Evolutionary conservation across 2,113 vertebrate species (phyloP).

Genomic region (Sebastes fasciatus): DNA sequence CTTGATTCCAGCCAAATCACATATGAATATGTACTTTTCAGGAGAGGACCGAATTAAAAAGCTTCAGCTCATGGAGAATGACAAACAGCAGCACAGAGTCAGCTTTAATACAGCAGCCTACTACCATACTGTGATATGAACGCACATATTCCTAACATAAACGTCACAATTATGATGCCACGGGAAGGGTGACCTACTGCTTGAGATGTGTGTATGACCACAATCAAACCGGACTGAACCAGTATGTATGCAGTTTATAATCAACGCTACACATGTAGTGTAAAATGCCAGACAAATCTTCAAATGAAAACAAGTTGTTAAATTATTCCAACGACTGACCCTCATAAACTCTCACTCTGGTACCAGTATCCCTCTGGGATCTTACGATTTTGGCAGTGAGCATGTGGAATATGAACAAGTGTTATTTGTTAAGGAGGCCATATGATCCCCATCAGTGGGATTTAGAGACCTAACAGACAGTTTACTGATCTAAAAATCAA

Average conservation of each 20-base stretch:
- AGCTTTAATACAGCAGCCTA: neutral
- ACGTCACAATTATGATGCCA: neutral
- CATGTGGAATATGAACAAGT: constrained; percentile 25
- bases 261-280: constrained; percentile 20
- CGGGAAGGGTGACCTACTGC: neutral
- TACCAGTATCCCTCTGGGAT: constrained; percentile 39
- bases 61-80: neutral
- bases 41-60: neutral
- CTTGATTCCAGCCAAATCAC: neutral
- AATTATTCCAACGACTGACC: constrained; percentile 26
- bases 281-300: constrained; percentile 24
- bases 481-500: neutral
- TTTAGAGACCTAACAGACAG: constrained; percentile 4
- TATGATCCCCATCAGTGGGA: neutral
- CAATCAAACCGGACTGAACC: constrained; percentile 31
- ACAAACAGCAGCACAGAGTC: neutral
- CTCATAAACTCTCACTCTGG: constrained; percentile 43
- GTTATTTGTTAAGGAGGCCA: constrained; percentile 24
- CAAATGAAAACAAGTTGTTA: neutral
- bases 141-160: neutral
- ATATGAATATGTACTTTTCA: neutral
- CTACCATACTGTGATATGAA: neutral
- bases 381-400: neutral
- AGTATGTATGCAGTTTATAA: neutral
- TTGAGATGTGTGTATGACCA: constrained; percentile 13